Base-by-base conservation (phyloP, 2,888 invertebrate genomes). In the Achlya flavicornis region DNA sequence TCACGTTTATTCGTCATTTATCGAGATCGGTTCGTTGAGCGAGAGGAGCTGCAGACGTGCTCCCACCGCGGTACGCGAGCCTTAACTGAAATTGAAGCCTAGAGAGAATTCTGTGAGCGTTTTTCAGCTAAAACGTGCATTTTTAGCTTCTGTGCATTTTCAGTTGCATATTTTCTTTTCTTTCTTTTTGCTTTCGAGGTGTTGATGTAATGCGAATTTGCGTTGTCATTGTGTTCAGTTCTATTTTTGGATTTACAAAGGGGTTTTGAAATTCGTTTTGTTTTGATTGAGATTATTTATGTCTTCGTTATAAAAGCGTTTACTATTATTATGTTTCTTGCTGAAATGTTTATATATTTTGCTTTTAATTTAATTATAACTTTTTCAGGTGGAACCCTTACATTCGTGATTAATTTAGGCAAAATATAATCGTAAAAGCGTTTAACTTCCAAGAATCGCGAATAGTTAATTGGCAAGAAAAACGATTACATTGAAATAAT, bases 1-100 rank as follows among this genome's bases (percentile, higher is more conserved):
- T 73, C 76, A 70, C 78, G 76, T 75, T 75, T 67, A 72, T 72
- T 67, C 72, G 74, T 67, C 70, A 76, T 77, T 46, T 46, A 69
- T 73, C 76, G 70, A 58, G 64, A 70, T 70, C 61, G 67, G 66
- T 70, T 19, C 67, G 64, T 41, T 35, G 46, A n/a, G 19, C 63
- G 8, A 61, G 69, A 61, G 38, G 68, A 64, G 64, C 73, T 71
- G 66, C 66, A 66, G 57, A 62, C 57, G 69, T 41, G 61, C 58
- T 41, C 66, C 60, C 61, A 48, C 53, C 60, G 48, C 67, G 66
- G 64, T 64, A 66, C 64, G 64, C 61, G 66, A 72, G 62, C 61
- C 67, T 62, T 60, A 63, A 64, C 69, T 76, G 72, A 66, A 69
- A 67, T 65, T 68, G 70, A 72, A 70, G 58, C 35, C 33, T 58